Evolutionary conservation across 1,140 invertebrate genomes (phyloP), one percentile per base, ranked within the genome.

Genomic region (Tribolium madens): DNA sequence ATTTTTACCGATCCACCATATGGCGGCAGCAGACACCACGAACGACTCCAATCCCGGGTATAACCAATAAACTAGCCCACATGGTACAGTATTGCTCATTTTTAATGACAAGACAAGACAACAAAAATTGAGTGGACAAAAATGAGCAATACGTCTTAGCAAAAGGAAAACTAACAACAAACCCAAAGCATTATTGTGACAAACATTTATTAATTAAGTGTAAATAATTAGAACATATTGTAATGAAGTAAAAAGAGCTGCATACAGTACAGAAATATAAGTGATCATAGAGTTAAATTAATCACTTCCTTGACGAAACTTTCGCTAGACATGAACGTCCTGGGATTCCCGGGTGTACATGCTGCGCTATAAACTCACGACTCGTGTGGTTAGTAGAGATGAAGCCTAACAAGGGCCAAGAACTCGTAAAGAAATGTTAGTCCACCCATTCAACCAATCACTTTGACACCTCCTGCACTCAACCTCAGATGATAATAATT

Each of bases 101-200:
- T 81, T 76, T 15, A 71, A n/a, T 17, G 42, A 71, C 17, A 47
- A 10, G 21, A 52, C 10, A 72, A 21, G 17, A 52, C 26, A 21
- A 60, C 17, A 17, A 12, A 6, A 64, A 17, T 31, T 52, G n/a
- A 14, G 33, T 26, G 7, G 36, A 52, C 10, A 79, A 77, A 80
- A 78, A 80, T 76, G 80, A 81, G 76, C 75, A 77, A 73, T 79
- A 78, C 76, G 69, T 75, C 77, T 73, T 75, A 81, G 77, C 78
- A 73, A 83, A 76, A 82, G 80, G 80, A 83, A 69, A 80, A 80
- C 82, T 83, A 85, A 85, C 84, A 85, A 84, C 81, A 85, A 85
- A 84, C 84, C 84, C 84, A 85, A 85, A 85, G 84, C 84, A 85
- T 85, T 85, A 85, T 84, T 84, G 84, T 85, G 84, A 85, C 84